Evolutionary conservation across 92 coral and sea anemone genomes (phyloP), one percentile per base, ranked within the genome.

Genomic region (Pocillopora meandrina): DNA sequence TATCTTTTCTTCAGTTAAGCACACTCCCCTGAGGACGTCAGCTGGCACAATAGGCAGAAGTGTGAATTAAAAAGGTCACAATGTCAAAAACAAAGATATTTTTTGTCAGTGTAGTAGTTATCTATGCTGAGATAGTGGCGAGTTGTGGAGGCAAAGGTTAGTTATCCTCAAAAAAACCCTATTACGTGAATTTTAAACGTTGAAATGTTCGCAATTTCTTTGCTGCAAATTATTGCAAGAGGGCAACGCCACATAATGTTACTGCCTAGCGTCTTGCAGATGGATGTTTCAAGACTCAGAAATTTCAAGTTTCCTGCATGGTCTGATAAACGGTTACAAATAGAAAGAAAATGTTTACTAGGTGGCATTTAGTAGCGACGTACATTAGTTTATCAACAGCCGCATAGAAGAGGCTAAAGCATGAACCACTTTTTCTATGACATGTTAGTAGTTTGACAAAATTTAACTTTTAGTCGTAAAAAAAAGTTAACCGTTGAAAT

Each of bases 111-210:
- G 2, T 68, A 58, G 65, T 71, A 68, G 26, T 81, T 18, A 7
- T 70, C 59, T 59, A 58, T 59, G 23, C 19, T 12, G 85, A 70
- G 72, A 57, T 58, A 56, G 77, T 71, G 17, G 42, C 71, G 52
- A 70, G 85, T 11, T 71, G 77, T 59, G 76, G 77, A 5, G 77
- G 42, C 17, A 87, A 52, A 13, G 78, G 85, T 67, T 19, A 65
- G 74, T 72, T 18, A 61, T 14, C 1, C 10, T 68, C 31, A 1
- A 26, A 26, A 26, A 26, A 26, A 26, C 31, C 31, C 31, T 26
- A 26, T 26, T 26, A 26, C 31, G 31, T 67, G 23, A 12, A 31
- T 13, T 12, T 69, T 69, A 16, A 69, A 15, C 33, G 72, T 21
- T 67, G 12, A 26, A 68, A 19, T 36, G 14, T 64, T 49, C 2